Base-by-base conservation (phyloP, 2,113 vertebrate genomes). In the Halichoerus grypus region DNA sequence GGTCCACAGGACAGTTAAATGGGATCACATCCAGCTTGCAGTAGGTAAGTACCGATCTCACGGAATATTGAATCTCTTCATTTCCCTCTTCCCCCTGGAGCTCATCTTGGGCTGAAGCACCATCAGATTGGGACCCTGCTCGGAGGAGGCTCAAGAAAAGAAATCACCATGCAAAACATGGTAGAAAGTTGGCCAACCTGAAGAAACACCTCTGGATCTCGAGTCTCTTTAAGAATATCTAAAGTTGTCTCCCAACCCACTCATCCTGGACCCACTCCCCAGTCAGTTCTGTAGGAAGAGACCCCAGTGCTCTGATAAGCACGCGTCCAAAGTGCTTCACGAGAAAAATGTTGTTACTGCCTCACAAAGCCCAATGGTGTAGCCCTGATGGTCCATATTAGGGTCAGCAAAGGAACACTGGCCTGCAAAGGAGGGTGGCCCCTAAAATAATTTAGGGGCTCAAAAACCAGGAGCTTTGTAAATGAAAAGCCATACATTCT, bases 401-500 rank as follows among this genome's bases (percentile, higher is more conserved):
- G 72, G 24, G 39, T 16, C 61, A 39, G 53, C 22, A 57, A 36
- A 63, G 84, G 18, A 33, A 49, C 0, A 12, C 22, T 13, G 18
- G 18, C 46, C 26, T 49, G 22, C 22, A 21, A 63, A 55, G 89
- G 57, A 79, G 49, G 4, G 28, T 28, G n/a, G 21, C 12, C 46
- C 22, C 95, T 28, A 14, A 46, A 61, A 22, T 7, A 21, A 21
- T 7, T n/a, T 3, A 33, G 63, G 67, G 59, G 9, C 28, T 81
- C 88, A 21, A 39, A 74, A 72, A 21, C 31, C 1, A 51, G 63
- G 42, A 22, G 8, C 22, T 24, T 42, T 19, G 26, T 3, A 4
- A 55, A 14, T 10, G n/a, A 65, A 18, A 65, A 88, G 46, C 57
- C 31, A 1, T 0, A 0, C 0, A 0, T 42, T 88, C 57, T 57